Percentiles rank a stretch among this genome's conserved stretches.
Evolutionary conservation across 2,113 vertebrate species (phyloP).

Genomic region (Nothobranchius kuhntae): DNA sequence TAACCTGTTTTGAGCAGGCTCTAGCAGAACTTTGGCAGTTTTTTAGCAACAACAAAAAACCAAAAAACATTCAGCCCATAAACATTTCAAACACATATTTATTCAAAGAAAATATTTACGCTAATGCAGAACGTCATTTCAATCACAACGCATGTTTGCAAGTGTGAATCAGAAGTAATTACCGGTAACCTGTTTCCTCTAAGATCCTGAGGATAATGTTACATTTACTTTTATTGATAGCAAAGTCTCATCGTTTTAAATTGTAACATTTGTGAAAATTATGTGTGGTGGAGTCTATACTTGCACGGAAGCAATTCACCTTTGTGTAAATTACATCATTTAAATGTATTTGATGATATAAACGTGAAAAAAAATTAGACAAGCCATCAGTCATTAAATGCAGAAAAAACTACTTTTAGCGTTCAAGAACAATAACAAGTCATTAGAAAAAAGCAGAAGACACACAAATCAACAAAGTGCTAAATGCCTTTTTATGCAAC

Average conservation of each 20-base stretch:
- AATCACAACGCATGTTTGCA: not conserved
- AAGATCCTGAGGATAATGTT: no score
- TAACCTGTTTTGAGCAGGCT: no score
- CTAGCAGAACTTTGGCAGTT: not conserved
- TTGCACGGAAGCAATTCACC: not conserved
- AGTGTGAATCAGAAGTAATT: no score
- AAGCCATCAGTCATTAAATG: not conserved
- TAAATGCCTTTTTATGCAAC: not conserved
- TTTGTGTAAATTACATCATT: not conserved
- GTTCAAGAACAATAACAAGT: not conserved
- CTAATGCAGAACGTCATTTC: not conserved
- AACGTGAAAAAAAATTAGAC: not conserved
- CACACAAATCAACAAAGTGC: conserved; percentile 7
- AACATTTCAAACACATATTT: conserved; percentile 4
- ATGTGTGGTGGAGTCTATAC: not conserved
- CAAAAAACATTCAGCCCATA: not conserved
- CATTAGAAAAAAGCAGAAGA: conserved; percentile 23
- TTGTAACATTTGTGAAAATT: not conserved
- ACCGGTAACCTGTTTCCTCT: no score
- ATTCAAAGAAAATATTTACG: conserved; percentile 1
- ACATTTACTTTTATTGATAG: no score
- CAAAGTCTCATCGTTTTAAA: not conserved
- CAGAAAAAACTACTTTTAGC: not conserved
- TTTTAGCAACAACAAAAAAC: not conserved
- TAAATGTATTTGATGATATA: not conserved